Percentiles rank a stretch among this genome's conserved stretches.
phyloP scores from a whole-genome alignment of 2,797 vertebrate genomes.

The Passerculus sandwichensis region DNA sequence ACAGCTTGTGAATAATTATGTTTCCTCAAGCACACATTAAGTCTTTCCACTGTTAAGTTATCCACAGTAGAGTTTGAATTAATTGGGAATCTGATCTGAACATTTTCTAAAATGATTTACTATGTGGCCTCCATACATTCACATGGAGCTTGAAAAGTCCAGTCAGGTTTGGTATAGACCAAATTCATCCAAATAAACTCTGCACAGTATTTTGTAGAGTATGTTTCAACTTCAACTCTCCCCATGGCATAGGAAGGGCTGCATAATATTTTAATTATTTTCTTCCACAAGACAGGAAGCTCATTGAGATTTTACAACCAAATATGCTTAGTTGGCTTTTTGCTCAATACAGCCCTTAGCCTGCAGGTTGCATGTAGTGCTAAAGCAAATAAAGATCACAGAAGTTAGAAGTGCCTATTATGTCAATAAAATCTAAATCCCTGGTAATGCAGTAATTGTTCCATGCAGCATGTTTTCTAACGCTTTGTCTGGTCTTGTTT shows the following conservation, averaged over 20 bases:
- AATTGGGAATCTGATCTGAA: neutral
- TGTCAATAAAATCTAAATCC: constrained; percentile 70
- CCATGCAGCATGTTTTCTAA: constrained; percentile 63
- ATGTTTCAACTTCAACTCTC: constrained; percentile 17
- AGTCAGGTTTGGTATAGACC: neutral
- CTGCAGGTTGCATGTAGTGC: constrained; percentile 57
- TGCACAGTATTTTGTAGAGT: neutral
- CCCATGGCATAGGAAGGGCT: constrained; percentile 20
- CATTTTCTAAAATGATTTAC: neutral
- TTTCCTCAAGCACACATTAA: neutral
- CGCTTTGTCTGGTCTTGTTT: constrained; percentile 65
- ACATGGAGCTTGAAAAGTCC: neutral
- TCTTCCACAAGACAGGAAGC: constrained; percentile 60
- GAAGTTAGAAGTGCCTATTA: constrained; percentile 67
- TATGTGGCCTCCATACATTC: neutral
- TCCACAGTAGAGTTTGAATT: neutral
- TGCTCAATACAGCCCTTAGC: constrained; percentile 51
- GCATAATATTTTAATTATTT: constrained; percentile 54
- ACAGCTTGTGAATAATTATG: constrained; percentile 4
- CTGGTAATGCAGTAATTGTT: constrained; percentile 69
- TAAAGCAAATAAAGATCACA: constrained; percentile 70
- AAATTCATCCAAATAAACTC: neutral
- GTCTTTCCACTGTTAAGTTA: neutral
- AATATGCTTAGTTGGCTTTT: constrained; percentile 62
- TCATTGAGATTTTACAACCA: constrained; percentile 59